These are phyloP conservation scores for Acanthisitta chloris DNA, from an alignment of 2,113 vertebrate genomes.

Conservation along the genomic window DNA sequence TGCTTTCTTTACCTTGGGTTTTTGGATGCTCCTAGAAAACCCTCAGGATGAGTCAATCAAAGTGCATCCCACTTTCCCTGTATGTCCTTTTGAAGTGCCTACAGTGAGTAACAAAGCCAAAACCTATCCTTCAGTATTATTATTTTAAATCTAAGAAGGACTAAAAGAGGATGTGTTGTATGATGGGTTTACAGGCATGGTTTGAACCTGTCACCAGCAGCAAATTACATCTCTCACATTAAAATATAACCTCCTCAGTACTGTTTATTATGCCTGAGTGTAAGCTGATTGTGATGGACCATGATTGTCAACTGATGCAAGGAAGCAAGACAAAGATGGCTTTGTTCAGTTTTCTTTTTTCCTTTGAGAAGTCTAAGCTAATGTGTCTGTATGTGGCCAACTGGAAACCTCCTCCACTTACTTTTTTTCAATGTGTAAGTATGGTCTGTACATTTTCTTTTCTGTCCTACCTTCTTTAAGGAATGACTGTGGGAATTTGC, in stretches of 20 bases:
- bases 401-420: constrained; percentile 36
- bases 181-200: constrained; percentile 37
- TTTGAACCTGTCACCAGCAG: constrained; percentile 58
- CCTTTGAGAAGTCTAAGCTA: background rate
- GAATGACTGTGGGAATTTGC: constrained; percentile 35
- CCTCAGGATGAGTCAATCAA: background rate
- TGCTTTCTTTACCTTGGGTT: background rate
- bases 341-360: constrained; percentile 60
- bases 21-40: background rate
- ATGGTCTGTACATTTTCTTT: background rate
- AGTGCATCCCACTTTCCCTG: background rate
- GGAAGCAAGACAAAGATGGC: constrained; percentile 61
- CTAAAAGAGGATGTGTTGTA: constrained; percentile 52
- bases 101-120: background rate
- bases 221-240: constrained; percentile 55
- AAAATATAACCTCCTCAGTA: constrained; percentile 36
- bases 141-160: constrained; percentile 39
- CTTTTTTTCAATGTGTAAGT: background rate
- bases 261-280: constrained; percentile 67
- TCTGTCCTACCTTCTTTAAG: background rate
- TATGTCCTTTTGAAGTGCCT: constrained; percentile 13
- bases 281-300: constrained; percentile 60
- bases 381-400: constrained; percentile 12
- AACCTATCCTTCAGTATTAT: constrained; percentile 7
- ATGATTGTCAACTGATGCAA: constrained; percentile 55